These are phyloP conservation scores for Homarus gammarus DNA, from an alignment of 2,888 invertebrate species.

Conservation along the genomic window DNA sequence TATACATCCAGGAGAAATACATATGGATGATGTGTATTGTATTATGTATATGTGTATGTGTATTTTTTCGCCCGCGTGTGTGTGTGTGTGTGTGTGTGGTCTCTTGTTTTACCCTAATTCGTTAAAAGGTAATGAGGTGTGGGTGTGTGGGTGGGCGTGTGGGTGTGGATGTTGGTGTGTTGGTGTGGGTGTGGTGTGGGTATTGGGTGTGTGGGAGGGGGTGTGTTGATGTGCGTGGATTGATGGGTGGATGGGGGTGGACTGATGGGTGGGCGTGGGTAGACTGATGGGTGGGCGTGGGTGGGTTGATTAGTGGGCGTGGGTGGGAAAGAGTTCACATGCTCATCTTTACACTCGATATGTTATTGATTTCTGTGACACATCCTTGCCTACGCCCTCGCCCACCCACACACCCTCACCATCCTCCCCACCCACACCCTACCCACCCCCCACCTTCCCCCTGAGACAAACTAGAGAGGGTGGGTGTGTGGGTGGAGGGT, in stretches of 20 bases:
- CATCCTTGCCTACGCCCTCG: not conserved
- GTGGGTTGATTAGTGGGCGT: not conserved
- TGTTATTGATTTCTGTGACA: constrained; percentile 30
- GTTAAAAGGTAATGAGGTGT: no score
- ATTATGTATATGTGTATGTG: no score
- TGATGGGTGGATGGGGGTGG: not conserved
- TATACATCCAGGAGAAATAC: not conserved
- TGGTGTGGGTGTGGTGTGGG: not conserved
- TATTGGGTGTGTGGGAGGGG: not conserved
- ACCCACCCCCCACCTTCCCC: not conserved
- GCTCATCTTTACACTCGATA: constrained; percentile 8
- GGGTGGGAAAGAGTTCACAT: constrained; percentile 21
- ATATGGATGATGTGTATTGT: not conserved
- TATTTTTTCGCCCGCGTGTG: no score
- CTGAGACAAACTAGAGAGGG: not conserved
- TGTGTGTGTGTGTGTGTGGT: not conserved
- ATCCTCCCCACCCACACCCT: not conserved
- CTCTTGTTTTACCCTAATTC: no score
- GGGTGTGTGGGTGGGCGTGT: not conserved
- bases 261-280: not conserved
- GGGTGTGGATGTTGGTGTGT: not conserved
- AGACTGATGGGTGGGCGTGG: not conserved
- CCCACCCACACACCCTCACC: no score
- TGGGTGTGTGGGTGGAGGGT: not conserved
- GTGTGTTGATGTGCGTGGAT: not conserved